Percentiles rank a stretch among this genome's conserved stretches.
Evolutionary conservation across 2,888 invertebrate species (phyloP).

Genomic region (Torymus tubicola): DNA sequence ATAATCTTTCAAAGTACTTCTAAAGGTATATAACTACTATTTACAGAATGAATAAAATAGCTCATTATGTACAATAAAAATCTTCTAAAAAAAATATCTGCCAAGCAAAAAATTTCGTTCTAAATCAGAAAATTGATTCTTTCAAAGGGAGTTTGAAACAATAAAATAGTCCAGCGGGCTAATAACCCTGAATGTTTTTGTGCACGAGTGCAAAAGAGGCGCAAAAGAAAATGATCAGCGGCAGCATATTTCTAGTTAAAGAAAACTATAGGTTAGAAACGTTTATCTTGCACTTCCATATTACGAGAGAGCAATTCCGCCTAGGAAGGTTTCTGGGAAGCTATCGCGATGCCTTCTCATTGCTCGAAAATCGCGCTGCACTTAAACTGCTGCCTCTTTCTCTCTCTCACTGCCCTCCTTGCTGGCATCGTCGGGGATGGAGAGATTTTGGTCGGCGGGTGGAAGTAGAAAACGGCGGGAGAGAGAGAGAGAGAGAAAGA

Average conservation of each 20-base stretch:
- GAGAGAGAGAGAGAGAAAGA: no score
- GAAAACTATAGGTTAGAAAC: constrained; percentile 53
- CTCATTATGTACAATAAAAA: no score
- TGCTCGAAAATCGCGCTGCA: constrained; percentile 53
- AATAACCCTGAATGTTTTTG: no score
- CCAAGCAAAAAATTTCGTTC: no score
- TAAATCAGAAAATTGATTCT: no score
- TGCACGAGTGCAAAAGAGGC: not conserved
- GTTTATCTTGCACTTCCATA: constrained; percentile 55
- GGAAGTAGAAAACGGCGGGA: not conserved
- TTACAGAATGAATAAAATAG: no score
- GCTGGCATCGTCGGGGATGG: not conserved
- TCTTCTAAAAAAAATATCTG: no score
- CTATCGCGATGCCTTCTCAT: constrained; percentile 48
- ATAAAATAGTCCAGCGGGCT: no score
- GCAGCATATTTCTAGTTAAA: constrained; percentile 47
- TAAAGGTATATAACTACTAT: no score
- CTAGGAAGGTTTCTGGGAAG: constrained; percentile 53
- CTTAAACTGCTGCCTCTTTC: constrained; percentile 23
- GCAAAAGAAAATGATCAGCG: not conserved
- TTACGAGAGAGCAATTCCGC: constrained; percentile 53
- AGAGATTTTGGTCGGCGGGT: constrained; percentile 32
- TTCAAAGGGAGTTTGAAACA: no score
- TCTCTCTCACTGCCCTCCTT: not conserved
- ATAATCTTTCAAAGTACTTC: no score